These are phyloP conservation scores for Agrochola macilenta DNA, from an alignment of 2,888 invertebrate species.

Conservation along the genomic window DNA sequence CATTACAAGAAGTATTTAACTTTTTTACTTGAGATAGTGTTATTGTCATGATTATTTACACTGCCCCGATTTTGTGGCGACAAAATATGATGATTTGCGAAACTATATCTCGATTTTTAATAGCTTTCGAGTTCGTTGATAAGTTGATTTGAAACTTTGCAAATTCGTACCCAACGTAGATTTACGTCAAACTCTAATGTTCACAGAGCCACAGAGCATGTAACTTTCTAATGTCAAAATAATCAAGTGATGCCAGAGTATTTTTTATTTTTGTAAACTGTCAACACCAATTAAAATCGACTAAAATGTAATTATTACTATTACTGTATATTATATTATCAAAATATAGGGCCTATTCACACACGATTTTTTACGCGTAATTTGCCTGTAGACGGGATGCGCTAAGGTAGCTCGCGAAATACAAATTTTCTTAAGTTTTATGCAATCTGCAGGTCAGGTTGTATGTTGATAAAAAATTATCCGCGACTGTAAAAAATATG, in stretches of 20 bases:
- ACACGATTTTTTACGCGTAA: not conserved
- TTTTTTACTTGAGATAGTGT: conserved; percentile 56
- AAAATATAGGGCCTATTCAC: no score
- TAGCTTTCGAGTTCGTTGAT: conserved; percentile 17
- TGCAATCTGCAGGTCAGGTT: no score
- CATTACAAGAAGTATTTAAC: conserved; percentile 51
- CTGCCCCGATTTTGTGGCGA: not conserved
- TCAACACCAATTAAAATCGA: conserved; percentile 7
- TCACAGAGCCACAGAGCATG: not conserved
- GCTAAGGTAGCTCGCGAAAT: no score
- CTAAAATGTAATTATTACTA: not conserved
- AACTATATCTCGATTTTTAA: not conserved
- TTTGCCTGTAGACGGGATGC: no score
- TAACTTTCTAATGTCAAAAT: not conserved
- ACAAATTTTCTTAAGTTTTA: no score
- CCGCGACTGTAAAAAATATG: no score
- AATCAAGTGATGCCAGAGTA: not conserved
- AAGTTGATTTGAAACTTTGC: conserved; percentile 6
- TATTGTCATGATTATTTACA: conserved; percentile 60
- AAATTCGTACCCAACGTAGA: conserved; percentile 42
- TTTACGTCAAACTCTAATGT: conserved; percentile 38
- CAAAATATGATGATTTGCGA: not conserved
- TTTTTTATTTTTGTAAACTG: not conserved
- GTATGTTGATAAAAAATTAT: no score
- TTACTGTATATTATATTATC: not conserved